phyloP scores from a whole-genome alignment of 2,888 invertebrate species.

The Pyrocoelia pectoralis region DNA sequence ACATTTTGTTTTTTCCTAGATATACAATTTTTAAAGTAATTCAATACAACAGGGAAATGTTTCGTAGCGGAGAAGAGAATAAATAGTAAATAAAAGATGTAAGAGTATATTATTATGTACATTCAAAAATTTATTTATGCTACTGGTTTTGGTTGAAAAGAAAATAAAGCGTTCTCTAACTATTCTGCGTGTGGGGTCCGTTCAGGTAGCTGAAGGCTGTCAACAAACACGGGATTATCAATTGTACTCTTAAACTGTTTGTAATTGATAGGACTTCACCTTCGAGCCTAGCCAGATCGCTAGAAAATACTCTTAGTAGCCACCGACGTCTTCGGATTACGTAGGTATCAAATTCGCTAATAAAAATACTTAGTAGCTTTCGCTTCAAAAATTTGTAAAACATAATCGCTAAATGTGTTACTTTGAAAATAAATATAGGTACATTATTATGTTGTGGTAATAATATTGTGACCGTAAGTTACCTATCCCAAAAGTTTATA shows the following conservation, averaged over 20 bases:
- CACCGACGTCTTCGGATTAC: slow-evolving; percentile 20
- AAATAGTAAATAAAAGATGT: slow-evolving; percentile 1
- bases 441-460: too few relatives aligned
- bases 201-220: slow-evolving; percentile 51
- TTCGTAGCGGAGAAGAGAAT: neutral
- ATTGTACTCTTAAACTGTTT: slow-evolving; percentile 59
- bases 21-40: too few relatives aligned
- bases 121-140: slow-evolving; percentile 13
- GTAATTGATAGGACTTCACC: slow-evolving; percentile 53
- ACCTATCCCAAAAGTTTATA: too few relatives aligned
- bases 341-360: neutral
- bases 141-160: slow-evolving; percentile 19
- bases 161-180: slow-evolving; percentile 22
- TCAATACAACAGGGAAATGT: too few relatives aligned
- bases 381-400: neutral
- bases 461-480: too few relatives aligned
- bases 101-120: slow-evolving; percentile 14
- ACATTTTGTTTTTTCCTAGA: too few relatives aligned
- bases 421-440: neutral
- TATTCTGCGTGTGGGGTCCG: slow-evolving; percentile 52
- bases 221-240: slow-evolving; percentile 60
- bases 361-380: neutral
- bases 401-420: too few relatives aligned
- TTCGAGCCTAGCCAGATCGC: slow-evolving; percentile 14
- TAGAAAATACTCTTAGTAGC: slow-evolving; percentile 20